Conservation (phyloP, 2,888 invertebrate genomes). For the Oscheius sp. region DNA sequence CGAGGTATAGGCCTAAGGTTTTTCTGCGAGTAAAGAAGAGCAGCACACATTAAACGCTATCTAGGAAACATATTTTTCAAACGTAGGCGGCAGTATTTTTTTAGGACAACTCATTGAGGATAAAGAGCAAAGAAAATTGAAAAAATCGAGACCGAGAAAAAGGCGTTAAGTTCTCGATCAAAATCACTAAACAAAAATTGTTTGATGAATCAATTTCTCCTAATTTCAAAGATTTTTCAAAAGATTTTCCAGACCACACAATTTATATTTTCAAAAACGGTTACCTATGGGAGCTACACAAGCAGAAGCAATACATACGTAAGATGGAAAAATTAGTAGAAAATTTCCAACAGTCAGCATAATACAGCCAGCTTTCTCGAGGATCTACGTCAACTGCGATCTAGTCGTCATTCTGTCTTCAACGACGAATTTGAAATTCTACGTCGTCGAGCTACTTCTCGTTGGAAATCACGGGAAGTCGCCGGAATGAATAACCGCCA, state of each 20-base stretch:
- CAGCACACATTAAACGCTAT: no score
- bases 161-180: no score
- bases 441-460: constrained; percentile 8
- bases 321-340: background rate
- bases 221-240: no score
- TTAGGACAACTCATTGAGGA: no score
- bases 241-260: constrained; percentile 5
- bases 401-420: constrained; percentile 19
- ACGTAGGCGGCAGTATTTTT: background rate
- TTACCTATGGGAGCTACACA: background rate
- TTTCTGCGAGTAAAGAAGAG: no score
- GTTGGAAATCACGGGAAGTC: constrained; percentile 18
- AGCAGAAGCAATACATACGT: constrained; percentile 16
- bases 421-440: constrained; percentile 20
- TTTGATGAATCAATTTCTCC: no score
- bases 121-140: no score
- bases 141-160: no score
- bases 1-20: background rate
- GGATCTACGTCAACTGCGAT: constrained; percentile 12
- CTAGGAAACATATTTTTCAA: no score
- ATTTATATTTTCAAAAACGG: background rate
- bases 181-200: no score
- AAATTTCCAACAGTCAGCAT: constrained; percentile 1
- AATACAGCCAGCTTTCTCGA: background rate
- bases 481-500: constrained; percentile 1